Evolutionary conservation across 2,797 vertebrate species (phyloP).

Genomic region (Macroramphosus scolopax): DNA sequence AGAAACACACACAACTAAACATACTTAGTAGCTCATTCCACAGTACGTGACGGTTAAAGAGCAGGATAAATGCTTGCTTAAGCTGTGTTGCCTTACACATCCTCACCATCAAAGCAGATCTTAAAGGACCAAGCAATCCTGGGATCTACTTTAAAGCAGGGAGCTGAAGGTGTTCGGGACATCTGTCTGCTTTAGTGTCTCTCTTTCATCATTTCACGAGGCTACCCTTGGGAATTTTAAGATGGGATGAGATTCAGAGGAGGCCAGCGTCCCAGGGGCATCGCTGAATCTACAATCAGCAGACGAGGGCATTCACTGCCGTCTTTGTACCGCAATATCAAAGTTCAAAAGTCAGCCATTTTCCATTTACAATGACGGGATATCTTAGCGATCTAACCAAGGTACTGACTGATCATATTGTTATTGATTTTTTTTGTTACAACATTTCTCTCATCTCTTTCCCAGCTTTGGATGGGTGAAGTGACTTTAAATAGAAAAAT

Average conservation of each 20-base stretch:
- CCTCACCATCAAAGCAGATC: constrained; percentile 36
- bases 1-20: too few relatives aligned
- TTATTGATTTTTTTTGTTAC: constrained; percentile 19
- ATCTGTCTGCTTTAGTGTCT: constrained; percentile 62
- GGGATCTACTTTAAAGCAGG: constrained; percentile 2
- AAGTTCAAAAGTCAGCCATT: constrained; percentile 56
- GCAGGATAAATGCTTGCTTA: constrained; percentile 12
- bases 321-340: constrained; percentile 46
- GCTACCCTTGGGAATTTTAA: constrained; percentile 48
- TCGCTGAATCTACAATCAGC: constrained; percentile 63
- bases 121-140: constrained; percentile 25
- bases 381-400: constrained; percentile 37
- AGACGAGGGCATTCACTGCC: constrained; percentile 43
- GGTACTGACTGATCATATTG: constrained; percentile 30
- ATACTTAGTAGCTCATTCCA: too few relatives aligned
- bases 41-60: background rate
- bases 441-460: too few relatives aligned
- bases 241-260: constrained; percentile 50
- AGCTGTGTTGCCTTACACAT: too few relatives aligned
- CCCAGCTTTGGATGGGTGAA: too few relatives aligned
- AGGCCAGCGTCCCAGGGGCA: constrained; percentile 48
- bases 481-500: too few relatives aligned
- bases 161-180: constrained; percentile 52
- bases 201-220: constrained; percentile 64
- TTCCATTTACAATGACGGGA: constrained; percentile 52